Evolutionary conservation across 2,113 vertebrate species (phyloP).

Genomic region (Scopus umbretta): DNA sequence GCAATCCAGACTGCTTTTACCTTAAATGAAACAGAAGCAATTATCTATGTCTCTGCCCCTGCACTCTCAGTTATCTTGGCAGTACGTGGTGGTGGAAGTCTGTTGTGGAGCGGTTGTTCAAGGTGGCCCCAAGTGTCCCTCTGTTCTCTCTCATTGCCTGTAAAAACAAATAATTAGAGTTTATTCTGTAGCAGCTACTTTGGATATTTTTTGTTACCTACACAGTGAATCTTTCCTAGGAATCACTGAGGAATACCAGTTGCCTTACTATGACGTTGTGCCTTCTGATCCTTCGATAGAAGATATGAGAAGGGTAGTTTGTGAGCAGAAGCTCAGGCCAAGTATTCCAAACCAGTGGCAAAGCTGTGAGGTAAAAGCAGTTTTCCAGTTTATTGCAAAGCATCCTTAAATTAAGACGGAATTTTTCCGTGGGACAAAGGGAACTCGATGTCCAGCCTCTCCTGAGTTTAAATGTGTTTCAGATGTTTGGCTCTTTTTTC

Average conservation of each 20-base stretch:
- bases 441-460: fast-evolving
- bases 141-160: not conserved
- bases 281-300: constrained; percentile 96
- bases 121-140: too few relatives aligned
- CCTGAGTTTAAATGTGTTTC: not conserved
- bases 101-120: not conserved
- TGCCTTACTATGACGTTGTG: constrained; percentile 96
- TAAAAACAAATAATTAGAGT: not conserved
- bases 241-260: constrained; percentile 90
- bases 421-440: not conserved
- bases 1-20: not conserved
- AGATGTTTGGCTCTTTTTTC: not conserved
- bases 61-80: not conserved
- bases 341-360: constrained; percentile 98
- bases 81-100: not conserved
- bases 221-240: constrained; percentile 64
- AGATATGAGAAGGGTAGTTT: constrained; percentile 93
- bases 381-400: not conserved
- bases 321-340: constrained; percentile 93
- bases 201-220: not conserved
- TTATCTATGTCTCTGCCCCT: not conserved
- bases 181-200: not conserved
- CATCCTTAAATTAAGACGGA: not conserved
- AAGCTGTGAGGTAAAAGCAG: constrained; percentile 88
- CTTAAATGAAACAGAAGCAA: not conserved